Evolutionary conservation across 2,888 invertebrate genomes (phyloP).

Genomic region (Aricia artaxerxes): DNA sequence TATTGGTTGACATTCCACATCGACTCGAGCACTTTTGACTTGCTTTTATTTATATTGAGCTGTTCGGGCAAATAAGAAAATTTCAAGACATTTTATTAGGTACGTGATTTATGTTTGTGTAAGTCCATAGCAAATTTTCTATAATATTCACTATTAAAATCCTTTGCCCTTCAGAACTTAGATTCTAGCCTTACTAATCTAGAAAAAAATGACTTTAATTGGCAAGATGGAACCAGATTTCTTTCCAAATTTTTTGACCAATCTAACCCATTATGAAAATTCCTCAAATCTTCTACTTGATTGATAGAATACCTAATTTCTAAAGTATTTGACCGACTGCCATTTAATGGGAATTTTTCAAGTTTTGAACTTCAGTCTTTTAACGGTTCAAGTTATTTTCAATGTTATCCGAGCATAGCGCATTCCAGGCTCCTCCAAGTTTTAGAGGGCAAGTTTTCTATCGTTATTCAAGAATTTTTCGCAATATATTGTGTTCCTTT

Average conservation of each 20-base stretch:
- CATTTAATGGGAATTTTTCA: slow-evolving; percentile 1
- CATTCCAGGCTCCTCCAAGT: neutral
- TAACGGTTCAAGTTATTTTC: neutral
- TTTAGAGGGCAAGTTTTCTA: slow-evolving; percentile 9
- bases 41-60: slow-evolving; percentile 13
- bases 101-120: neutral
- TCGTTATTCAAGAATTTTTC: slow-evolving; percentile 1
- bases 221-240: too few species aligned
- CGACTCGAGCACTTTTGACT: slow-evolving; percentile 6
- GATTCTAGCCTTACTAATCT: too few species aligned
- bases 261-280: neutral
- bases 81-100: neutral
- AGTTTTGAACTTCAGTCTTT: neutral
- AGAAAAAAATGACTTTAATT: too few species aligned
- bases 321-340: neutral
- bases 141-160: neutral
- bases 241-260: too few species aligned
- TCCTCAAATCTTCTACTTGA: neutral
- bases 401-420: slow-evolving; percentile 2
- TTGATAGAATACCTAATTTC: neutral
- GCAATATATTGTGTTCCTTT: neutral
- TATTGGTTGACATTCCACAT: slow-evolving; percentile 16
- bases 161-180: too few species aligned
- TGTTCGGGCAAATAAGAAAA: neutral
- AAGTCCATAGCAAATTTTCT: neutral